phyloP scores from a whole-genome alignment of 2,888 invertebrate genomes.

The Nomada flava region DNA sequence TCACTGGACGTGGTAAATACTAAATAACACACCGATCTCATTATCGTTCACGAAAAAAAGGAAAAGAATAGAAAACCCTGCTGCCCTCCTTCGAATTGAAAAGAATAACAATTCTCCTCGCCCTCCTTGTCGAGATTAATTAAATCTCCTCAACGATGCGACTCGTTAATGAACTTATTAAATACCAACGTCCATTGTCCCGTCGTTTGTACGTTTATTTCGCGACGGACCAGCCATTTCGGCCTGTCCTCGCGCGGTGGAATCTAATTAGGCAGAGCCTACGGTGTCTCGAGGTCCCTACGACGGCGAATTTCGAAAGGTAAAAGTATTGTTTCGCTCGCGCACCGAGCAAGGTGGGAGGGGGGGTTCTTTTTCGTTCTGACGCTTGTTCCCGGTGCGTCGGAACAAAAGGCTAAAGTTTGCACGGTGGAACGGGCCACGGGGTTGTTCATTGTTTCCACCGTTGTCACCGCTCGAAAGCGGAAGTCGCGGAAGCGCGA shows the following conservation, averaged over 20 bases:
- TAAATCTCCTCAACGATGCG: conserved; percentile 20
- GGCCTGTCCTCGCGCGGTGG: background rate
- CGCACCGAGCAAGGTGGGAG: conserved; percentile 40
- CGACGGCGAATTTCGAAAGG: conserved; percentile 45
- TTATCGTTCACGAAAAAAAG: background rate
- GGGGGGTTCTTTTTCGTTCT: conserved; percentile 37
- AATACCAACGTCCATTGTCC: conserved; percentile 26
- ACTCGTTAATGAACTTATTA: conserved; percentile 37
- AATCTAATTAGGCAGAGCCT: conserved; percentile 47
- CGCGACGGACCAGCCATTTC: conserved; percentile 15
- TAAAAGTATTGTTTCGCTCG: conserved; percentile 59
- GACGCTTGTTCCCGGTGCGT: conserved; percentile 29
- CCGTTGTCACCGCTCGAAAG: conserved; percentile 59
- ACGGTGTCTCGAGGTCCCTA: background rate
- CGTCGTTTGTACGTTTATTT: conserved; percentile 44
- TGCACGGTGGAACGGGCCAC: conserved; percentile 38
- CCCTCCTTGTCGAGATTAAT: conserved; percentile 16
- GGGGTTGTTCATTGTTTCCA: conserved; percentile 64
- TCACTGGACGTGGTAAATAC: too few relatives aligned
- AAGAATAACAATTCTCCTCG: background rate
- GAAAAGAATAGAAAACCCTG: background rate
- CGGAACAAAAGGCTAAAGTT: conserved; percentile 61
- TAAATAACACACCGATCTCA: too few relatives aligned
- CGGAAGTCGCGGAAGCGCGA: conserved; percentile 53
- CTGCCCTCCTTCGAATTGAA: background rate